Base-by-base conservation (phyloP, 1,140 invertebrate genomes). In the Nebria ingens region DNA sequence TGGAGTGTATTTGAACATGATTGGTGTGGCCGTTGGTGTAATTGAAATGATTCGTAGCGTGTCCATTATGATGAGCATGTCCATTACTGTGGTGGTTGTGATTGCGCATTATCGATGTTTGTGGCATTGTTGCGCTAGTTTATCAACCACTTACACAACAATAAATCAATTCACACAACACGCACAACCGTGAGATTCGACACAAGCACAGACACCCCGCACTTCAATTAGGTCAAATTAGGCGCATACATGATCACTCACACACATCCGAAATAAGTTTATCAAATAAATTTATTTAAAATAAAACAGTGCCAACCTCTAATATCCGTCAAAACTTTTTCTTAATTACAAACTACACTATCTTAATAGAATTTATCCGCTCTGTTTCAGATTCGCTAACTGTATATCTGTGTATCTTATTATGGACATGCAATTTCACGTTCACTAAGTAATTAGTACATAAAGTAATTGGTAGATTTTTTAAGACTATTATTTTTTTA, bases 1-100 rank as follows among this genome's bases (percentile, higher is more conserved):
- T 53, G 15, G 52, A 6, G 15, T 17, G 21, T 12, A 22, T 21
- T 15, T 53, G 52, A 15, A 25, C 15, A 25, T 53, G 52, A 15
- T 25, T 25, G 4, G 25, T 21, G 15, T 25, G 11, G 3, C 19
- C 11, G 1, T 15, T 15, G 23, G 1, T 53, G 17, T 29, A 53
- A 53, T 53, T 25, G 13, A 21, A 23, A 53, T 53, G 52, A 34
- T 25, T 25, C 3, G 17, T 15, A 20, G 50, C 50, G 20, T 53
- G 52, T 29, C 52, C 52, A 53, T 53, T 53, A 34, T 53, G 52
- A 34, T 53, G 52, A n/a, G 9, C 6, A 29, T 29, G 22, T 2
- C n/a, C 19, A 29, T 25, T 12, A n/a, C n/a, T n/a, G 19, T 17
- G 4, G 23, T 51, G 21, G 19, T 29, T 25, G 12, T 34, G n/a